phyloP scores from a whole-genome alignment of 1,140 invertebrate species.

The Epicauta chinensis region DNA sequence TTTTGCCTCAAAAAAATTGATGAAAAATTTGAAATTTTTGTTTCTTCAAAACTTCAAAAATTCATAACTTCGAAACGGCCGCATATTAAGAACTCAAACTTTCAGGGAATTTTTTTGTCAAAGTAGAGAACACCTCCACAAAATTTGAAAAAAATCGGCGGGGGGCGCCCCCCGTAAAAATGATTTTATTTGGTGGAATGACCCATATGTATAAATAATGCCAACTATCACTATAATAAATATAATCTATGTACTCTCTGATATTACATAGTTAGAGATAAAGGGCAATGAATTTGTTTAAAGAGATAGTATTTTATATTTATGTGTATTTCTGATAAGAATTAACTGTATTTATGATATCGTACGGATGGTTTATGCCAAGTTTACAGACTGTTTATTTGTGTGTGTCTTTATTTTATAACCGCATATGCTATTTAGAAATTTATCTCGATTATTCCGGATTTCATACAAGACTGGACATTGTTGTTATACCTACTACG shows the following conservation, averaged over 20 bases:
- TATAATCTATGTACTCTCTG: conserved; percentile 1
- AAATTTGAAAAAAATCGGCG: too few relatives aligned
- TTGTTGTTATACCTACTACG: neutral
- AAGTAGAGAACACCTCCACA: too few relatives aligned
- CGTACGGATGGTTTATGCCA: conserved; percentile 18
- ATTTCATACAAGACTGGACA: conserved; percentile 16
- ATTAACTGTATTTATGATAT: conserved; percentile 18
- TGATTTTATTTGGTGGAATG: too few relatives aligned
- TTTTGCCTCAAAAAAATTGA: too few relatives aligned
- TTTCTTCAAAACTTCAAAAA: too few relatives aligned
- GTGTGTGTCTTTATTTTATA: conserved; percentile 8
- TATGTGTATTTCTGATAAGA: conserved; percentile 17
- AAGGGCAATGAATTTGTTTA: conserved; percentile 19
- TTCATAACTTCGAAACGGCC: too few relatives aligned
- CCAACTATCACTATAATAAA: too few relatives aligned
- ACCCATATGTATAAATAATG: too few relatives aligned
- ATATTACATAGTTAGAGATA: conserved; percentile 13
- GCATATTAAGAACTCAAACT: too few relatives aligned
- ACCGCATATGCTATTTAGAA: conserved; percentile 17
- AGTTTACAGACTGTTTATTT: conserved; percentile 15
- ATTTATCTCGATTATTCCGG: conserved; percentile 19
- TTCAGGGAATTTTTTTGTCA: too few relatives aligned
- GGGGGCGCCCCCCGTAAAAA: too few relatives aligned
- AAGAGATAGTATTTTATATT: conserved; percentile 15
- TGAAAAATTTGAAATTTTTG: too few relatives aligned